These are phyloP conservation scores for Heterochromis multidens DNA, from an alignment of 2,113 vertebrate genomes.

Conservation along the genomic window DNA sequence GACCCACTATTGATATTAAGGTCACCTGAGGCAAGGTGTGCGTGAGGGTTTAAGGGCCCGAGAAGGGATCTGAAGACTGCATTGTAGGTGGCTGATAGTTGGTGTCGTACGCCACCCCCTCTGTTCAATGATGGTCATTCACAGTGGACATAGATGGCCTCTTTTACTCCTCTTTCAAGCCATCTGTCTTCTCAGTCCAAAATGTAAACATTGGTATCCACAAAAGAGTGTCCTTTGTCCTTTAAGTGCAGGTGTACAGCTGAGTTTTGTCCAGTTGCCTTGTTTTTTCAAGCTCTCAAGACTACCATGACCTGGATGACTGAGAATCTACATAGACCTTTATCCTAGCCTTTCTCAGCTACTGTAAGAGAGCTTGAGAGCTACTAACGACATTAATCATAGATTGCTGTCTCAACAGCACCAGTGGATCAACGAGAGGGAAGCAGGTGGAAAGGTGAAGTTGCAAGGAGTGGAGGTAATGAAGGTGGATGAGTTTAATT, in stretches of 20 bases:
- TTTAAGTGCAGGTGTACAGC: neutral
- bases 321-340: too few species aligned
- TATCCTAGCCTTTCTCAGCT: too few species aligned
- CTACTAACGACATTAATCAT: too few species aligned
- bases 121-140: neutral
- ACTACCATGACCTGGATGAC: too few species aligned
- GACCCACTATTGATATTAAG: neutral
- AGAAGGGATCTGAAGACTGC: neutral
- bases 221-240: neutral
- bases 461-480: too few species aligned
- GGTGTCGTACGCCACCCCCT: neutral
- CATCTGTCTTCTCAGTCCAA: neutral
- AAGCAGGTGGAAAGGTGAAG: too few species aligned
- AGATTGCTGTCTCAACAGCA: too few species aligned
- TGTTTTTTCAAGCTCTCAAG: too few species aligned
- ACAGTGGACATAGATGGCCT: neutral
- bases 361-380: too few species aligned
- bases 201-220: neutral
- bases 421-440: too few species aligned
- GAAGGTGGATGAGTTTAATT: too few species aligned
- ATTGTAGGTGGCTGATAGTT: neutral
- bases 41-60: fast-evolving
- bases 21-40: neutral
- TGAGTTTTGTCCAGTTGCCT: too few species aligned
- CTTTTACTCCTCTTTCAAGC: neutral